Percentiles rank a stretch among this genome's conserved stretches.
phyloP scores from a whole-genome alignment of 1,140 invertebrate species.

The Macrocentrus cingulum region DNA sequence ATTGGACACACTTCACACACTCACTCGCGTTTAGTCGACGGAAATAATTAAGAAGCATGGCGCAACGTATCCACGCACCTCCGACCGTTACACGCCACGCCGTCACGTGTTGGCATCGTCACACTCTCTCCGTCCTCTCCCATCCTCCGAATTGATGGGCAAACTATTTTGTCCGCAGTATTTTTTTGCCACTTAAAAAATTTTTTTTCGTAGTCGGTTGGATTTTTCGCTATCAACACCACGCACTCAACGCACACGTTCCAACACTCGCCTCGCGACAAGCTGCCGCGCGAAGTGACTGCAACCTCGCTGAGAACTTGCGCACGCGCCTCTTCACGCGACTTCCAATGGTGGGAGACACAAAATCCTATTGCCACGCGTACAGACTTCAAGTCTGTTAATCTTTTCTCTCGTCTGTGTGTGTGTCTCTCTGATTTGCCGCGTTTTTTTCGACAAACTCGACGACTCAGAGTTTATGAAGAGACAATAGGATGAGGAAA shows the following conservation, averaged over 20 bases:
- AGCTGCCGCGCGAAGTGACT: constrained; percentile 30
- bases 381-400: too few relatives aligned
- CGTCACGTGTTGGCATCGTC: constrained; percentile 3
- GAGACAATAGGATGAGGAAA: too few relatives aligned
- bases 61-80: constrained; percentile 6
- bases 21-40: background rate
- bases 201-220: background rate
- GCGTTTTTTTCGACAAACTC: too few relatives aligned
- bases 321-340: too few relatives aligned
- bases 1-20: constrained; percentile 3
- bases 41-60: constrained; percentile 5
- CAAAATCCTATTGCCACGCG: too few relatives aligned
- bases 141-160: constrained; percentile 1
- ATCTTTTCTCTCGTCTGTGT: too few relatives aligned
- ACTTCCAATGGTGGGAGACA: too few relatives aligned
- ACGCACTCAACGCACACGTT: constrained; percentile 5
- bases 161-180: too few relatives aligned
- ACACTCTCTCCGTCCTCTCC: background rate
- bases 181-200: too few relatives aligned
- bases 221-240: background rate
- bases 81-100: constrained; percentile 11
- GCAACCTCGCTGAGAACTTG: too few relatives aligned
- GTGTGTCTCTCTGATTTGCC: too few relatives aligned
- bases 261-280: constrained; percentile 19
- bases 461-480: too few relatives aligned